phyloP scores from a whole-genome alignment of 2,113 vertebrate genomes.

The Tyrannus savana region DNA sequence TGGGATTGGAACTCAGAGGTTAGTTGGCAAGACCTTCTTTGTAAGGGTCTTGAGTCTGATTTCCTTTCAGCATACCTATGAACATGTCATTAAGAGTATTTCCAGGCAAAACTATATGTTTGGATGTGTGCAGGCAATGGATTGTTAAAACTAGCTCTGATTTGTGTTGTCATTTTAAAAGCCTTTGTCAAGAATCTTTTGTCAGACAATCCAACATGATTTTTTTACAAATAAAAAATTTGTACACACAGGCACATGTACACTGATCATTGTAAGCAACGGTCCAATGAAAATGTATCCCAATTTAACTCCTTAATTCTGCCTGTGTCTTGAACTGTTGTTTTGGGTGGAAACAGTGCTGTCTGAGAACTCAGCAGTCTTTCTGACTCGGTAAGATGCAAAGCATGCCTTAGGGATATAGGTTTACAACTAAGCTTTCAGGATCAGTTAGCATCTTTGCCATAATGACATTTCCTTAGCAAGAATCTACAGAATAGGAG shows the following conservation, averaged over 20 bases:
- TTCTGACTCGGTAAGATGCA: neutral
- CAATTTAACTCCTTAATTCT: neutral
- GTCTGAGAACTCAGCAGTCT: neutral
- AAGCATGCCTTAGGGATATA: neutral
- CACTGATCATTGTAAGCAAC: neutral
- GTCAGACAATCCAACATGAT: neutral
- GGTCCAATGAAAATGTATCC: neutral
- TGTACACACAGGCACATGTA: neutral
- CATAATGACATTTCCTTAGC: neutral
- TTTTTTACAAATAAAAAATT: neutral
- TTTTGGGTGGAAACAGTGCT: neutral
- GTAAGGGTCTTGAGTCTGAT: neutral
- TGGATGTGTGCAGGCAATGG: neutral
- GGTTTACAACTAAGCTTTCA: slow-evolving; percentile 25
- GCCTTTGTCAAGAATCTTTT: neutral
- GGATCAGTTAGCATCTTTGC: slow-evolving; percentile 17
- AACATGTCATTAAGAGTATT: neutral
- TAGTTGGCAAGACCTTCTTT: neutral
- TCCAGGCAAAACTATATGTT: neutral
- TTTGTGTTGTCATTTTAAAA: neutral
- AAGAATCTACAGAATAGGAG: neutral
- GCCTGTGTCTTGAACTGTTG: neutral
- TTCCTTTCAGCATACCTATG: neutral
- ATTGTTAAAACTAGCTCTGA: neutral
- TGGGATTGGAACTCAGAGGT: neutral